Evolutionary conservation across 2,113 vertebrate genomes (phyloP).

Genomic region (Sarotherodon lohbergeri): DNA sequence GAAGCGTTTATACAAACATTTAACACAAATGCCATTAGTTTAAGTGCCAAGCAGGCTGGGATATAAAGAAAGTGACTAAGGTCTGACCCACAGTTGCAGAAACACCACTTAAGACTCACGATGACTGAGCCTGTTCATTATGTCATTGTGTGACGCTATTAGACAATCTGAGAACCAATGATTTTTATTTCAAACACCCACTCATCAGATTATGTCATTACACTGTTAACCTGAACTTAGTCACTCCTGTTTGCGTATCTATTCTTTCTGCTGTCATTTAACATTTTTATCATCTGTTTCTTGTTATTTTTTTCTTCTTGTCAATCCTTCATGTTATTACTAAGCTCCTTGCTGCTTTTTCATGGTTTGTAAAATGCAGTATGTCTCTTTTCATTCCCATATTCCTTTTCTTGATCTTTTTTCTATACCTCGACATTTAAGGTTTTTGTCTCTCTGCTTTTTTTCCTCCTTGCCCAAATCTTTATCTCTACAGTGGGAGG

Average conservation of each 20-base stretch:
- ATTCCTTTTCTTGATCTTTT: neutral
- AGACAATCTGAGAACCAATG: neutral
- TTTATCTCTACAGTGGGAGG: constrained; percentile 84
- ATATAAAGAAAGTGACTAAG: neutral
- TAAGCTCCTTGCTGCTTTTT: neutral
- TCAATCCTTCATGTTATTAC: neutral
- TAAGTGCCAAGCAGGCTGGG: neutral
- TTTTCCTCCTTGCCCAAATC: fast-evolving
- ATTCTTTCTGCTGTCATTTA: neutral
- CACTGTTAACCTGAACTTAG: neutral
- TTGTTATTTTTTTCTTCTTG: neutral
- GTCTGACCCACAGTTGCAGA: neutral
- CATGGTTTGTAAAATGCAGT: fast-evolving
- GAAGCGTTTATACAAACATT: neutral
- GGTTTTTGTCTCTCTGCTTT: neutral
- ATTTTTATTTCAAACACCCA: neutral
- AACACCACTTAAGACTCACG: neutral
- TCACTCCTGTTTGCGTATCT: neutral
- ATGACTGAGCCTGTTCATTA: neutral
- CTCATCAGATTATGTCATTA: constrained; percentile 4
- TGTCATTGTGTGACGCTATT: constrained; percentile 21
- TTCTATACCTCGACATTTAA: neutral
- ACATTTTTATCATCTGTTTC: neutral
- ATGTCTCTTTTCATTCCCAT: neutral
- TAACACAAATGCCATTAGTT: neutral